Evolutionary conservation across 2,797 vertebrate species (phyloP).

Genomic region (Adrianichthys oophorus): DNA sequence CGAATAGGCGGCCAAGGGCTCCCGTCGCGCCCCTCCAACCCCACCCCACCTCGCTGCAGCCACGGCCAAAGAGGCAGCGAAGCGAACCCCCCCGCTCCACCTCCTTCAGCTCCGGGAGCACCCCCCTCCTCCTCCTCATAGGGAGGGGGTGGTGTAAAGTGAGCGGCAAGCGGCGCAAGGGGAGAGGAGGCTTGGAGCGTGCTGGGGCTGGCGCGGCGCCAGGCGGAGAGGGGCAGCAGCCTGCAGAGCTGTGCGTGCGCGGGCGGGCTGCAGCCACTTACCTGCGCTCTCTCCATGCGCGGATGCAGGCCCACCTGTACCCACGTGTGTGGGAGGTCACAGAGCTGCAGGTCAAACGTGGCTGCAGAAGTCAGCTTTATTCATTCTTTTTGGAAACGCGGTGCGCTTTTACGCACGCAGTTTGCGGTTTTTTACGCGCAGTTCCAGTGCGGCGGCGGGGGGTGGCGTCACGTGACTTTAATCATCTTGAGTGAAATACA

Average conservation of each 20-base stretch:
- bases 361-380: too few species aligned
- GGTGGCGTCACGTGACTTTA: constrained; percentile 6
- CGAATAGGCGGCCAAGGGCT: constrained; percentile 80
- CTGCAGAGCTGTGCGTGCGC: constrained; percentile 53
- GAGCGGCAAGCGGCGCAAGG: constrained; percentile 71
- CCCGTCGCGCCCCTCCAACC: constrained; percentile 67
- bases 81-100: constrained; percentile 53
- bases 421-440: neutral
- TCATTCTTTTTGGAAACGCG: too few species aligned
- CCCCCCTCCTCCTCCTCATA: constrained; percentile 13
- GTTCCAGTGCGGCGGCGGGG: neutral
- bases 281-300: constrained; percentile 45
- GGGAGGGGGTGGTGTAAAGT: constrained; percentile 76
- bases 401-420: constrained; percentile 32
- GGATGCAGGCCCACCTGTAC: neutral
- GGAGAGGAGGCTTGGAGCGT: constrained; percentile 81
- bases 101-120: constrained; percentile 67
- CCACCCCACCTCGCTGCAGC: constrained; percentile 60
- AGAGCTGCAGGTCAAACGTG: neutral
- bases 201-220: constrained; percentile 79
- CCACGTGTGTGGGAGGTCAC: neutral
- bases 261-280: constrained; percentile 49
- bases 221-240: constrained; percentile 31
- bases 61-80: constrained; percentile 37
- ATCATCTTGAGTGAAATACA: too few species aligned